These are phyloP conservation scores for Aplysina aerophoba DNA, from an alignment of 37 sponge, comb jelly and placozoan genomes.

Conservation along the genomic window DNA sequence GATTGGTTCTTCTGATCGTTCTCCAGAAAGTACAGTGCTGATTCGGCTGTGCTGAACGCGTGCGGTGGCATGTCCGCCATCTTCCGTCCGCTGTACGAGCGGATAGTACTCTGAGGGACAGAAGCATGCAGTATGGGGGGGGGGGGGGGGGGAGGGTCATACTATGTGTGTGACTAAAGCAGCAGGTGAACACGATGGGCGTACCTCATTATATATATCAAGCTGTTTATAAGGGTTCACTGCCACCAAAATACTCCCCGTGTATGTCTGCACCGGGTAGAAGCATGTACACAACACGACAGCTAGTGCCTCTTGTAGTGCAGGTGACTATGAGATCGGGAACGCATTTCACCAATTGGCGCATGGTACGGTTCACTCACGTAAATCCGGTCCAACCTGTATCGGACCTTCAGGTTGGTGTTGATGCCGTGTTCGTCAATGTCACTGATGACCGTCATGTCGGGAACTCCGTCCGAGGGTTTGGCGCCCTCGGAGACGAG, in stretches of 20 bases:
- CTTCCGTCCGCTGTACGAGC: slow-evolving; percentile 73
- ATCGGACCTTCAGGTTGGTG: slow-evolving; percentile 86
- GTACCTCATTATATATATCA: slow-evolving; percentile 81
- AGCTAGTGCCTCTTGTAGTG: not conserved
- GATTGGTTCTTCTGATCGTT: slow-evolving; percentile 84
- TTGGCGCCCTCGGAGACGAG: slow-evolving; percentile 88
- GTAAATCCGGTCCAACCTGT: slow-evolving; percentile 74
- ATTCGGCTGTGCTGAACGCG: slow-evolving; percentile 90
- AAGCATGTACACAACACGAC: not conserved
- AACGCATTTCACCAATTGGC: not conserved
- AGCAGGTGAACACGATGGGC: not conserved
- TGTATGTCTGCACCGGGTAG: slow-evolving; percentile 78
- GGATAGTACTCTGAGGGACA: slow-evolving; percentile 68
- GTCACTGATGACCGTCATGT: slow-evolving; percentile 95
- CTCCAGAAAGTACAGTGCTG: slow-evolving; percentile 72
- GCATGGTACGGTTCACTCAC: slow-evolving; percentile 52
- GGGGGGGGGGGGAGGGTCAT: too few species aligned
- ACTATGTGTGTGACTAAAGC: too few species aligned
- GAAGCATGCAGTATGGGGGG: too few species aligned
- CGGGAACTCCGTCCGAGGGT: slow-evolving; percentile 91
- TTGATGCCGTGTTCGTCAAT: slow-evolving; percentile 93
- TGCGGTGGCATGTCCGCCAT: slow-evolving; percentile 91
- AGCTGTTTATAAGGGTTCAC: slow-evolving; percentile 92
- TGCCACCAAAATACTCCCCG: slow-evolving; percentile 92
- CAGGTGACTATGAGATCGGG: not conserved